A percentile compares a stretch with the other conserved stretches of the same genome.
These are phyloP conservation scores for Tenualosa ilisha DNA, from an alignment of 2,797 vertebrate genomes.

Conservation along the genomic window DNA sequence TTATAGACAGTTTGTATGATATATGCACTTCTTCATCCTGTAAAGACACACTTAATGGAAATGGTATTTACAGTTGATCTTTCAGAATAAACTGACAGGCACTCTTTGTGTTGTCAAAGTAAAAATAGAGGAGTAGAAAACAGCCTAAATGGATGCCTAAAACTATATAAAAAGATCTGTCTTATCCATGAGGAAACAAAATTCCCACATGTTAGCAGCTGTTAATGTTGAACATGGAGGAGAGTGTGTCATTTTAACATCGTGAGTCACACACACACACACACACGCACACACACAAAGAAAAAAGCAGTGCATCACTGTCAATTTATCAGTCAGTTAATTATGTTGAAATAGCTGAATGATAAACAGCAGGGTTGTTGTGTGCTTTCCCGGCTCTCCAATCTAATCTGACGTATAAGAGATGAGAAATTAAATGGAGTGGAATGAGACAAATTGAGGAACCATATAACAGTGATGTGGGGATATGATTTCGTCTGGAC, in stretches of 20 bases:
- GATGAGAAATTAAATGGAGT: constrained; percentile 5
- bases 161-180: background rate
- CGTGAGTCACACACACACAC: background rate
- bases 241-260: background rate
- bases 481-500: background rate
- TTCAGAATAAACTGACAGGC: background rate
- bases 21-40: background rate
- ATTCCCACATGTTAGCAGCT: too few species aligned
- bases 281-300: background rate
- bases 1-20: background rate
- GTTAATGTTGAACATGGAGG: too few species aligned
- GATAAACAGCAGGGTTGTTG: background rate
- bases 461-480: background rate
- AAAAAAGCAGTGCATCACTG: background rate
- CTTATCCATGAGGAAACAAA: background rate
- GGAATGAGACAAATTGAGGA: background rate
- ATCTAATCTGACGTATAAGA: background rate
- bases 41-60: background rate
- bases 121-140: background rate
- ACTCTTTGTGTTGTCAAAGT: background rate
- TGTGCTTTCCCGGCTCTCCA: background rate
- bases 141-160: background rate
- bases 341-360: background rate
- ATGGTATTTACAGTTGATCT: background rate
- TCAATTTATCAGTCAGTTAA: background rate